Evolutionary conservation across 2,113 vertebrate genomes (phyloP).

Genomic region (Megaceryle maxima): DNA sequence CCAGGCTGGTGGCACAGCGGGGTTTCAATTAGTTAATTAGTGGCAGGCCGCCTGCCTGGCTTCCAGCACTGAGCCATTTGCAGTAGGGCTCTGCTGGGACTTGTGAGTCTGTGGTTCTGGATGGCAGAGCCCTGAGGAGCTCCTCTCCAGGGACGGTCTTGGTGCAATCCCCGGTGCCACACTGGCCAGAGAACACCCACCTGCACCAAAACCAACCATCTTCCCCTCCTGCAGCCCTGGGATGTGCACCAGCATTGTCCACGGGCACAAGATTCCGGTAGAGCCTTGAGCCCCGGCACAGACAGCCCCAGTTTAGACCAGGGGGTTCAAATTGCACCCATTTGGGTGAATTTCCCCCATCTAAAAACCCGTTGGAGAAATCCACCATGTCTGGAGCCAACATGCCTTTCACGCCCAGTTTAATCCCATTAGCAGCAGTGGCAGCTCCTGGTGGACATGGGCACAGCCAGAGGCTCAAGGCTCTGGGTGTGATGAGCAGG

Average conservation of each 20-base stretch:
- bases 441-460: not conserved
- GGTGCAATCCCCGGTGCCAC: not conserved
- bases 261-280: not conserved
- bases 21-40: not conserved
- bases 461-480: not conserved
- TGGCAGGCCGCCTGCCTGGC: not conserved
- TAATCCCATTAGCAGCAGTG: not conserved
- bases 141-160: not conserved
- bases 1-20: not conserved
- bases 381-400: not conserved
- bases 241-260: not conserved
- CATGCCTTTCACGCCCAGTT: not conserved
- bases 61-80: not conserved
- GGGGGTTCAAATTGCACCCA: not conserved
- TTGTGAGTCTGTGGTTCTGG: not conserved
- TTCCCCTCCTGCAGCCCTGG: no score
- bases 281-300: not conserved
- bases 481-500: rapidly evolving
- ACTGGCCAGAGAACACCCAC: not conserved
- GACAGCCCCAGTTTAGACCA: not conserved
- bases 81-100: not conserved
- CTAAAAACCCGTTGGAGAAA: not conserved
- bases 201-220: rapidly evolving
- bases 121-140: not conserved
- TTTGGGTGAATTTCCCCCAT: not conserved